Evolutionary conservation across 2,888 invertebrate species (phyloP), one percentile per base, ranked within the genome.

Genomic region (Sminthurinus aureus): DNA sequence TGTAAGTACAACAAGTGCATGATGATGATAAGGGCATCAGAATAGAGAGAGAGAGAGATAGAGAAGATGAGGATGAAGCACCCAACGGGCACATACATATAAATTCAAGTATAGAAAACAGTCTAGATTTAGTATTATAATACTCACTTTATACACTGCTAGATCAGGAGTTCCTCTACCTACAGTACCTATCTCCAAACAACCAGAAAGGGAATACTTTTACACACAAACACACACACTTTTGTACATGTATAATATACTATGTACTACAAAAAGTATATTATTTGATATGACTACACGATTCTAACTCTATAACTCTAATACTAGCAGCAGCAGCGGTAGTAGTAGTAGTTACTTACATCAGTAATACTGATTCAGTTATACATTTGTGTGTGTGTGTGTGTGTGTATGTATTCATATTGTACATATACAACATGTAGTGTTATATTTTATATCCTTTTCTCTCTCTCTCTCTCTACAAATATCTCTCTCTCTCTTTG

Each of bases 1-100:
- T 38, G 38, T 38, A 38, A 38, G 38, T 38, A 51, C 74, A 74
- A 81, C 81, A 74, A 81, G 81, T 81, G 81, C 74, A 75, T 38
- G 75, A 81, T 38, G 75, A 81, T 75, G 74, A 74, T 75, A 81
- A 81, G 74, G 81, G 81, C 26, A 74, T 75, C 58, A 81, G 74
- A 24, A 75, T 11, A 69, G 79, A 15, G 69, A 12, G 64, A 26
- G 79, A 79, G 77, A 78, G 64, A 78, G 77, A 64, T 6, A 75
- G 75, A 75, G 75, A 26, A 73, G 26, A 73, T 26, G 75, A 75
- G 75, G n/a, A 38, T 38, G 18, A 76, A 76, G 74, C 81, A 81
- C 79, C 79, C 79, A 79, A 71, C 73, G 73, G 73, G 73, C 73
- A 73, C 26, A 24, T 50, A 79, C 58, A 38, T 6, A 38, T 38